Evolutionary conservation across 2,113 vertebrate species (phyloP).

Genomic region (Cololabis saira): DNA sequence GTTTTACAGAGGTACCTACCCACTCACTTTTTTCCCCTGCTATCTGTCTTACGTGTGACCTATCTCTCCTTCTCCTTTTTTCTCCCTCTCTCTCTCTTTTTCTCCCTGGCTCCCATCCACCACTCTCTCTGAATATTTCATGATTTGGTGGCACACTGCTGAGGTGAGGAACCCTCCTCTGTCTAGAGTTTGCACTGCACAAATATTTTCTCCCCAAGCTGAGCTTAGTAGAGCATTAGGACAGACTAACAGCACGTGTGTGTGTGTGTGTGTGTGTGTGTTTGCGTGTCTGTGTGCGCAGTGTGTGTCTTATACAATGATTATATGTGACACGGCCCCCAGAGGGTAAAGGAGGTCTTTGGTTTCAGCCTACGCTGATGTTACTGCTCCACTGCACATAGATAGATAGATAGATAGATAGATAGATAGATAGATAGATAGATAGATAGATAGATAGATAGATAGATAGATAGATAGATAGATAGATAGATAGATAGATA

Average conservation of each 20-base stretch:
- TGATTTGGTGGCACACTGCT: constrained; percentile 82
- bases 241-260: constrained; percentile 37
- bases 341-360: constrained; percentile 76
- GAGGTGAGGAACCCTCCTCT: constrained; percentile 82
- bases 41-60: constrained; percentile 62
- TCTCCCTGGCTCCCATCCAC: constrained; percentile 40
- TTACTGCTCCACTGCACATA: constrained; percentile 59
- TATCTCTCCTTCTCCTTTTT: constrained; percentile 36
- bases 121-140: constrained; percentile 92
- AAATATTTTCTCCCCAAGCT: constrained; percentile 91
- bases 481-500: constrained; percentile 21
- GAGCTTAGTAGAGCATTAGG: constrained; percentile 67
- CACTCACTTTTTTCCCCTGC: constrained; percentile 44
- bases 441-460: constrained; percentile 43
- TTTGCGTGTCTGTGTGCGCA: constrained; percentile 37
- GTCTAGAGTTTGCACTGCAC: constrained; percentile 88
- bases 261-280: constrained; percentile 34
- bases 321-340: constrained; percentile 86
- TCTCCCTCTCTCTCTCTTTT: constrained; percentile 33
- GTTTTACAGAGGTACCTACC: constrained; percentile 43
- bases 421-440: constrained; percentile 27
- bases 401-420: constrained; percentile 37
- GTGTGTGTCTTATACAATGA: constrained; percentile 83
- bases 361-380: constrained; percentile 74
- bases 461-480: constrained; percentile 23